Conservation (phyloP, 2,888 invertebrate genomes). For the Parasteatoda lunata region DNA sequence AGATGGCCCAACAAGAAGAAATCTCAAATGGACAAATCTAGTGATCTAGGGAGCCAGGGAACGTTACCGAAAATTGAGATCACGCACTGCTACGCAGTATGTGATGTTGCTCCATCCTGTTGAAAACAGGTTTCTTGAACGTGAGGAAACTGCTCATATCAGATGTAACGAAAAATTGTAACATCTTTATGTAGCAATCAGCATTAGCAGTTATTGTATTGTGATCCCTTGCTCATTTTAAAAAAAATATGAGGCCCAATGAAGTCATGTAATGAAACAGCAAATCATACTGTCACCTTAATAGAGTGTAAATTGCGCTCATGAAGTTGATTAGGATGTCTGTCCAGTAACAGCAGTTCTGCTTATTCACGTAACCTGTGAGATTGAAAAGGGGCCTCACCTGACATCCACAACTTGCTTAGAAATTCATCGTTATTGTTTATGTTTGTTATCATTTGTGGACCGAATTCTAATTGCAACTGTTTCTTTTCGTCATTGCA, state of each 20-base stretch:
- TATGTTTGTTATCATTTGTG: not conserved
- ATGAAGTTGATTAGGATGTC: not conserved
- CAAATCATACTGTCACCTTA: slow-evolving; percentile 9
- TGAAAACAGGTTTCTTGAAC: slow-evolving; percentile 17
- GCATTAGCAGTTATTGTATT: not conserved
- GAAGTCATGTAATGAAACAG: slow-evolving; percentile 12
- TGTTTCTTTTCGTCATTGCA: slow-evolving; percentile 14
- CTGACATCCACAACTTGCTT: slow-evolving; percentile 10
- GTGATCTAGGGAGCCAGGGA: not conserved
- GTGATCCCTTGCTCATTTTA: not conserved
- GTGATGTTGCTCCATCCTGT: slow-evolving; percentile 14
- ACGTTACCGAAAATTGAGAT: not conserved
- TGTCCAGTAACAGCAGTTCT: not conserved
- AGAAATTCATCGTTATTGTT: slow-evolving; percentile 14
- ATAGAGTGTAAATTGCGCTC: not conserved
- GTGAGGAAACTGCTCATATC: slow-evolving; percentile 2
- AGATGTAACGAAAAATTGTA: slow-evolving; percentile 14
- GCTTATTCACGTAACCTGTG: slow-evolving; percentile 6
- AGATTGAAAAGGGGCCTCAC: not conserved
- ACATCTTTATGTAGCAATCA: not conserved
- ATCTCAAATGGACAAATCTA: not conserved
- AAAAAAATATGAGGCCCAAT: slow-evolving; percentile 14
- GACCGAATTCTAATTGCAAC: not conserved
- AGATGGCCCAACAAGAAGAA: not conserved
- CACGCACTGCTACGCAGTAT: not conserved